Conservation (phyloP, 2,113 vertebrate genomes). For the Mobula hypostoma region DNA sequence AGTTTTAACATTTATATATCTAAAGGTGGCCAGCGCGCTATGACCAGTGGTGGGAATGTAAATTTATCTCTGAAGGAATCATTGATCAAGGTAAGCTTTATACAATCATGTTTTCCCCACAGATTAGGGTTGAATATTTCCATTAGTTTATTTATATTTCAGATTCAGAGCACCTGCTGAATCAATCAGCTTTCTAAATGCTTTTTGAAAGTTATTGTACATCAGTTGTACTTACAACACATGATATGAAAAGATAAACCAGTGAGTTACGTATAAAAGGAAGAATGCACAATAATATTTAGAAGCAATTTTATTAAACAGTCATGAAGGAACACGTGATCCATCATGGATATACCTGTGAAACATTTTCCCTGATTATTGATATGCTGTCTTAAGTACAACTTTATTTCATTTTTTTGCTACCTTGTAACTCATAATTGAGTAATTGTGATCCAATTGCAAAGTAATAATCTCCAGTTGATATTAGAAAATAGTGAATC, state of each 20-base stretch:
- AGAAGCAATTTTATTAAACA: background rate
- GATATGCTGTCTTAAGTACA: background rate
- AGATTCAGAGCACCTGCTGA: background rate
- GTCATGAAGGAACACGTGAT: background rate
- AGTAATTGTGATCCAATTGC: background rate
- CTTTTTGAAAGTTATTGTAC: background rate
- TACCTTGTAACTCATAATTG: background rate
- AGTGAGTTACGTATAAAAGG: background rate
- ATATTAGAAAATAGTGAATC: background rate
- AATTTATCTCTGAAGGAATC: slow-evolving; percentile 96
- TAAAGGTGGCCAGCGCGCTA: slow-evolving; percentile 86
- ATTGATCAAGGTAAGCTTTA: slow-evolving; percentile 80
- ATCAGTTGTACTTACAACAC: no score
- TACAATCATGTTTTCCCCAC: background rate
- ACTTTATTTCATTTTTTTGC: background rate
- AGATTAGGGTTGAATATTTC: background rate
- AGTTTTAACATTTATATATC: slow-evolving; percentile 31
- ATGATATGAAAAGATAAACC: background rate
- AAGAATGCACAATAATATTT: background rate
- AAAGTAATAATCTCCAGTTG: background rate
- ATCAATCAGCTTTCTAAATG: background rate
- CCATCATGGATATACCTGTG: background rate
- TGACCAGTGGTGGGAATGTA: slow-evolving; percentile 99
- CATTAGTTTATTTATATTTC: background rate
- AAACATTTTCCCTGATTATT: background rate